phyloP scores from a whole-genome alignment of 30 jellyfish, hydroid and myxozoan species.

The Aurelia aurita region DNA sequence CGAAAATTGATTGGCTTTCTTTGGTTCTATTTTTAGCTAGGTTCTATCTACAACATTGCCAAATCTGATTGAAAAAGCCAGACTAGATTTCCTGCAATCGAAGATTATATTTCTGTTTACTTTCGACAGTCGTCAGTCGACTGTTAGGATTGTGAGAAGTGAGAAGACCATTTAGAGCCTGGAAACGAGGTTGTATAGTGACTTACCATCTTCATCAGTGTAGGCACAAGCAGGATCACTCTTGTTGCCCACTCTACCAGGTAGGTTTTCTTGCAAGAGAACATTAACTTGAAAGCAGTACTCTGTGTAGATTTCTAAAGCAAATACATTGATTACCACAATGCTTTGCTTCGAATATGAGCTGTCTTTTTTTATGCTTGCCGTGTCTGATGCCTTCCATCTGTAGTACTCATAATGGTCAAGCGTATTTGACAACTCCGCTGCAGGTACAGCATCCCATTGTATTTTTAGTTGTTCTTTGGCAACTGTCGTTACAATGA shows the following conservation, averaged over 20 bases:
- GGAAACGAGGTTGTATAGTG: background rate
- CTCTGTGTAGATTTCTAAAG: slow-evolving; percentile 24
- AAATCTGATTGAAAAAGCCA: too few species aligned
- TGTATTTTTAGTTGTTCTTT: background rate
- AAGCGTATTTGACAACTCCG: background rate
- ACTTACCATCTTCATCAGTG: slow-evolving; percentile 59
- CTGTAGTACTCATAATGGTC: background rate
- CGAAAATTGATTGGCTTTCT: too few species aligned
- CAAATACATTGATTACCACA: background rate
- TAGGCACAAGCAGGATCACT: slow-evolving; percentile 22
- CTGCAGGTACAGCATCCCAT: slow-evolving; percentile 35
- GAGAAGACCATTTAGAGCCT: too few species aligned
- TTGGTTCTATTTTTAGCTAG: too few species aligned
- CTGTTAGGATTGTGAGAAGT: too few species aligned
- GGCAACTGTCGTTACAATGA: slow-evolving; percentile 14
- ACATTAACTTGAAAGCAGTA: slow-evolving; percentile 41
- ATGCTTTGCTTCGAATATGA: too few species aligned
- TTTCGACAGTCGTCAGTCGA: too few species aligned
- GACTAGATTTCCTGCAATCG: too few species aligned
- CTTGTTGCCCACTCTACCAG: slow-evolving; percentile 23
- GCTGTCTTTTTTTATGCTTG: too few species aligned
- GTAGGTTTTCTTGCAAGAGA: background rate
- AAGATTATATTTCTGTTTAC: too few species aligned
- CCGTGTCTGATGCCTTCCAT: background rate
- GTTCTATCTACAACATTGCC: too few species aligned